phyloP scores from a whole-genome alignment of 2,888 invertebrate species.

The Patella caerulea region DNA sequence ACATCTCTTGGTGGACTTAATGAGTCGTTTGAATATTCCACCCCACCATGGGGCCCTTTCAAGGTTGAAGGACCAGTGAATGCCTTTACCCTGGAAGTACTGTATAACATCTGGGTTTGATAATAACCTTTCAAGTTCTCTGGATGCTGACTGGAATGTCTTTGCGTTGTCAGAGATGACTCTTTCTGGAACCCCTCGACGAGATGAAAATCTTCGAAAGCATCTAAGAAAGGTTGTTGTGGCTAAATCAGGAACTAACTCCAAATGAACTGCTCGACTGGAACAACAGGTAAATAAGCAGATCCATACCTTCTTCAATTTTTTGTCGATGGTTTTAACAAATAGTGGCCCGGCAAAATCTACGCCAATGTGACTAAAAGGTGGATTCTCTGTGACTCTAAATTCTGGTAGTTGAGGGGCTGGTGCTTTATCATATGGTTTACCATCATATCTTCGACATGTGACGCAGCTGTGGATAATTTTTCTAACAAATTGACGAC shows the following conservation, averaged over 20 bases:
- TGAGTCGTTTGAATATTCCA: too few species aligned
- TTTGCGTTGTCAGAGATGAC: not conserved
- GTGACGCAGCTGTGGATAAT: not conserved
- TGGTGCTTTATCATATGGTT: not conserved
- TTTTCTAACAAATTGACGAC: not conserved
- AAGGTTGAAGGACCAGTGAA: slow-evolving; percentile 4
- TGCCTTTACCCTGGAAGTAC: not conserved
- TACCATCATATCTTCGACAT: not conserved
- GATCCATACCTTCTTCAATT: not conserved
- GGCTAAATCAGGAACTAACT: not conserved
- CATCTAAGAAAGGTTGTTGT: not conserved
- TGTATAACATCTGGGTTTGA: not conserved
- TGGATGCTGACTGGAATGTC: not conserved
- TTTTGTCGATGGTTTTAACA: not conserved
- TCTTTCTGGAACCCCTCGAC: not conserved
- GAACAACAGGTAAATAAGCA: not conserved
- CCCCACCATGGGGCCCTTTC: too few species aligned
- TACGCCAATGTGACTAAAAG: not conserved
- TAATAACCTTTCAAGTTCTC: not conserved
- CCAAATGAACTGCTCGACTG: not conserved
- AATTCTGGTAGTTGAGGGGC: slow-evolving; percentile 1
- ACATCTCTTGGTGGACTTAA: too few species aligned
- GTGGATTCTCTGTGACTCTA: not conserved
- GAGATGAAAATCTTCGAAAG: not conserved
- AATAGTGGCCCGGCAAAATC: not conserved